phyloP scores from a whole-genome alignment of 2,888 invertebrate species.

The Rhimphoctona megacephalus region DNA sequence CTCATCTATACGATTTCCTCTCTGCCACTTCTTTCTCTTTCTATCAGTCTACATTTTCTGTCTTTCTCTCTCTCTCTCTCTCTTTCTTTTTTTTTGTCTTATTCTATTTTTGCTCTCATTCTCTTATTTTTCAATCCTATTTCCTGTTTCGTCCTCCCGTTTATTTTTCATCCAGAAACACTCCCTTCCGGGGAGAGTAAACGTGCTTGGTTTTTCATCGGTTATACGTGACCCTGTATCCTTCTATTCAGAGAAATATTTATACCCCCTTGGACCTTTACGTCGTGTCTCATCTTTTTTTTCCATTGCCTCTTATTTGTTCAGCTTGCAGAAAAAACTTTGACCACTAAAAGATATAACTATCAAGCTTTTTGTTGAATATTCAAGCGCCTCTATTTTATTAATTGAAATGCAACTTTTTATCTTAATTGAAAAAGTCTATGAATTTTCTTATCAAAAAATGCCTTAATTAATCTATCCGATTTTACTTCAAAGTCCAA shows the following conservation, averaged over 20 bases:
- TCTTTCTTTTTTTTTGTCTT: conserved; percentile 16
- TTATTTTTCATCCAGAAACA: conserved; percentile 65
- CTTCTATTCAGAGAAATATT: conserved; percentile 52
- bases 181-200: conserved; percentile 57
- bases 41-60: conserved; percentile 10
- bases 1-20: conserved; percentile 56
- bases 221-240: conserved; percentile 71
- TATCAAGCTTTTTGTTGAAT: neutral
- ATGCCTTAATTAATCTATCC: neutral
- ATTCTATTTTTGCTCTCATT: conserved; percentile 16
- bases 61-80: conserved; percentile 15
- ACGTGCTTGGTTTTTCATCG: conserved; percentile 73
- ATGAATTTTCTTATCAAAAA: neutral
- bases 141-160: conserved; percentile 62
- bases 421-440: neutral
- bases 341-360: neutral
- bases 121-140: conserved; percentile 65
- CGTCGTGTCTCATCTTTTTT: neutral
- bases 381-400: neutral
- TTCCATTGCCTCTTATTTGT: conserved; percentile 10
- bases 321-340: neutral
- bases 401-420: neutral
- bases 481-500: neutral
- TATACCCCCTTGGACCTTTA: conserved; percentile 21
- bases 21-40: conserved; percentile 24